Base-by-base conservation (phyloP, 1,140 invertebrate species). In the Orchestia grillus region DNA sequence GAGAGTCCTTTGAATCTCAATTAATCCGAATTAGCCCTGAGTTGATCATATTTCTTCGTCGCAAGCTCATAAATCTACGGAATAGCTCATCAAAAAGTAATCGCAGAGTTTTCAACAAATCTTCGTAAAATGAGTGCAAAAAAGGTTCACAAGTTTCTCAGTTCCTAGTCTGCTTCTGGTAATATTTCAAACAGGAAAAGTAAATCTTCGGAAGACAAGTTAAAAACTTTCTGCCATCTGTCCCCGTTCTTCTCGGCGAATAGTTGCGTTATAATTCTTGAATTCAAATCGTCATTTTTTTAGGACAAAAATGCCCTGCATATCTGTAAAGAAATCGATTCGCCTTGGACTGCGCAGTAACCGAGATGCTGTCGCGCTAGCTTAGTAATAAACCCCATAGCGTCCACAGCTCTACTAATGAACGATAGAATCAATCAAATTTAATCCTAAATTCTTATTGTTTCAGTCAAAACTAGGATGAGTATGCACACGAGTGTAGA, bases 31-130 rank as follows among this genome's bases (percentile, higher is more conserved):
- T 77, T 77, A 77, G 62, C 62, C 62, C 62, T 77, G 62, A 77
- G 15, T 36, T 77, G 62, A 77, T 77, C 62, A 77, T 77, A 77
- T 77, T 77, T 77, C 62, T 77, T 77, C 62, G 28, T 77, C 62
- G 62, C 28, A 23, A 8, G 62, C 62, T 77, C 62, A 77, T 77
- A 77, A 77, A 77, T 77, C 62, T 77, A 77, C 62, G 62, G 62
- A 77, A 77, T 77, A 23, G 62, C 62, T 77, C 62, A 77, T 77
- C 62, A 77, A 77, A 77, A 77, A 77, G 62, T 77, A 77, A 77
- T 77, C 62, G 62, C 15, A 15, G 62, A 77, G 62, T 77, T 77
- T 77, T 77, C 62, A 77, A 77, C 62, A 77, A 77, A 77, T 77
- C 62, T 77, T 77, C 62, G 62, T 77, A 36, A 36, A 36, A 77